Evolutionary conservation across 2,888 invertebrate genomes (phyloP), one percentile per base, ranked within the genome.

Genomic region (Nasonovia ribisnigri): DNA sequence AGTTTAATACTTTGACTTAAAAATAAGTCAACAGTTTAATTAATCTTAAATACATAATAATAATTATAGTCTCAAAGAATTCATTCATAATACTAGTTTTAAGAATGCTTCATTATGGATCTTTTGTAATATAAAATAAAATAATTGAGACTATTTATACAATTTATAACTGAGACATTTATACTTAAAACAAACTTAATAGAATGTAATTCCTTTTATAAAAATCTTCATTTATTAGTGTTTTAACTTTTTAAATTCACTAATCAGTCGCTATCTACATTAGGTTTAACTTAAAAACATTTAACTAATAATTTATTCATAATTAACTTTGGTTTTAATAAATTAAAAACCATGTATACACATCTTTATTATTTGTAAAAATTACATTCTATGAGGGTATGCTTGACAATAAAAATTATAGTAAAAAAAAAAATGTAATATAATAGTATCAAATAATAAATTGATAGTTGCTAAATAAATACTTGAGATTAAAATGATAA

Each of bases 371-470:
- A 36, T 20, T 88, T 88, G 36, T 51, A 88, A 51, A 88, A 51
- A 88, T 88, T 88, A 88, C 88, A 88, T 88, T 51, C 88, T 88
- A 88, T 88, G 51, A 89, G 57, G 54, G 26, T 57, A 89, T 89
- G 16, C 43, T 43, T 89, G 57, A 89, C 29, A 89, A 29, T 87
- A 87, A 46, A 77, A 77, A 36, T 77, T 36, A 36, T 36, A 77
- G 36, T 51, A 48, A 36, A 10, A 57, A 54, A 43, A 88, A 88
- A 57, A 57, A 43, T 29, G 20, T 16, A 29, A 54, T 42, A 89
- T 57, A 57, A 88, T 51, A 48, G 48, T 88, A 51, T 88, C 8
- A 57, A 89, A 57, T 77, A 57, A 57, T 57, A 57, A 89, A 43
- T 54, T 43, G 8, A 57, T 43, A 51, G 36, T 51, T 88, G 16